phyloP scores from a whole-genome alignment of 2,797 vertebrate species.

The Acropternis orthonyx region DNA sequence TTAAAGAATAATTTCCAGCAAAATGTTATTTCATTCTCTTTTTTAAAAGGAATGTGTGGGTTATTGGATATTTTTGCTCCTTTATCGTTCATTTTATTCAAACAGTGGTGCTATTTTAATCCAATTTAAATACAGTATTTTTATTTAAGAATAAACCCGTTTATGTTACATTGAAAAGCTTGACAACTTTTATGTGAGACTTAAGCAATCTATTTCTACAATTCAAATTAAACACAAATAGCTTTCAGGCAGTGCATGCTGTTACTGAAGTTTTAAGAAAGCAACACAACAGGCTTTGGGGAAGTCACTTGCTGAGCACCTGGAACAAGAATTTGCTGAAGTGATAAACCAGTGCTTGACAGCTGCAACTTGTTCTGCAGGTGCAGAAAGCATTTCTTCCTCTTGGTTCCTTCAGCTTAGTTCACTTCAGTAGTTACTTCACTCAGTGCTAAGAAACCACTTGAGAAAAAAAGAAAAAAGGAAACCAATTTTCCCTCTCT shows the following conservation, averaged over 20 bases:
- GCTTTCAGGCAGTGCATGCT: background rate
- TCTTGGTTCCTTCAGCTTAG: constrained; percentile 29
- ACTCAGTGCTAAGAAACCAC: background rate
- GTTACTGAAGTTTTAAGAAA: constrained; percentile 8
- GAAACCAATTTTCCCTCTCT: background rate
- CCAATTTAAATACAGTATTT: background rate
- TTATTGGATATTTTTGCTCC: background rate
- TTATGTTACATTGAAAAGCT: background rate
- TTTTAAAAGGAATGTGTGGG: background rate
- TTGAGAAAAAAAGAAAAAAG: background rate
- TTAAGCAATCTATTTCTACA: background rate
- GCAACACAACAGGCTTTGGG: constrained; percentile 18
- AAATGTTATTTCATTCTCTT: background rate
- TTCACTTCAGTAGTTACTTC: constrained; percentile 14
- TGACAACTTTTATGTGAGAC: background rate
- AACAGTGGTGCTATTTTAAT: background rate
- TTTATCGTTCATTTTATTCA: background rate
- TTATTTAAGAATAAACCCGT: background rate
- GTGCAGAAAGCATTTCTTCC: constrained; percentile 59
- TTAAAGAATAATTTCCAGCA: background rate
- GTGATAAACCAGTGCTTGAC: constrained; percentile 60
- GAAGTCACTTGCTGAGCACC: constrained; percentile 58
- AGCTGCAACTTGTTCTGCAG: constrained; percentile 60
- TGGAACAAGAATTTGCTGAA: constrained; percentile 53
- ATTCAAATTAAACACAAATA: background rate